Percentiles rank a stretch among this genome's conserved stretches.
These are phyloP conservation scores for Drosophila paucipuncta DNA, from an alignment of 2,888 invertebrate species.

Conservation along the genomic window DNA sequence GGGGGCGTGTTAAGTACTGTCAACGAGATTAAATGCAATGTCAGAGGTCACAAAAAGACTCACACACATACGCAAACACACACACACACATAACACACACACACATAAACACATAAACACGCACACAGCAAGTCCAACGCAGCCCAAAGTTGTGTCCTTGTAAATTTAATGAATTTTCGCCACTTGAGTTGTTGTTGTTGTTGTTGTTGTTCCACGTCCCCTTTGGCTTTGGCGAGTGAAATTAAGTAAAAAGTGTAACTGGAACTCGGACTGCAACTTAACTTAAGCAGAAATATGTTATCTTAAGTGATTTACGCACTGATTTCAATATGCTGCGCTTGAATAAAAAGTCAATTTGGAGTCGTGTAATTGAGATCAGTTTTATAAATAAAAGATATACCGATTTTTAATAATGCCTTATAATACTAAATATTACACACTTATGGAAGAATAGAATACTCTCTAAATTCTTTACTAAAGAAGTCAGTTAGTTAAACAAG, in stretches of 20 bases:
- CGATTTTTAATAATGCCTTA: not conserved
- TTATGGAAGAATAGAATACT: not conserved
- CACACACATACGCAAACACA: slow-evolving; percentile 9
- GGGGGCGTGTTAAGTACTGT: slow-evolving; percentile 81
- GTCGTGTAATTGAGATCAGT: not conserved
- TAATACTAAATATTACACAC: not conserved
- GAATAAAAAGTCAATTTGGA: not conserved
- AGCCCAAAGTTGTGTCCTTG: slow-evolving; percentile 76
- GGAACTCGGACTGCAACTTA: slow-evolving; percentile 7
- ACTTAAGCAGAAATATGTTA: not conserved
- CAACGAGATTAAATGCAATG: slow-evolving; percentile 83
- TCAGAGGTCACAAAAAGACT: slow-evolving; percentile 72
- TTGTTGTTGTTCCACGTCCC: slow-evolving; percentile 1
- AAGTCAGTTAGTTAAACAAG: not conserved
- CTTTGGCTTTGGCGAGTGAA: slow-evolving; percentile 1
- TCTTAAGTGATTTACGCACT: slow-evolving; percentile 1
- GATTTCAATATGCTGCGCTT: not conserved
- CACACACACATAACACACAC: not conserved
- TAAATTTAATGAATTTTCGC: slow-evolving; percentile 79
- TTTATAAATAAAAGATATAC: not conserved
- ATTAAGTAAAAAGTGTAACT: slow-evolving; percentile 19
- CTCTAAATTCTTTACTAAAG: not conserved
- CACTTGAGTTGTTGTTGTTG: slow-evolving; percentile 45
- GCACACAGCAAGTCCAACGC: slow-evolving; percentile 21
- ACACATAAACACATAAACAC: slow-evolving; percentile 25